These are phyloP conservation scores for Triops cancriformis DNA, from an alignment of 1,140 invertebrate species.

Conservation along the genomic window DNA sequence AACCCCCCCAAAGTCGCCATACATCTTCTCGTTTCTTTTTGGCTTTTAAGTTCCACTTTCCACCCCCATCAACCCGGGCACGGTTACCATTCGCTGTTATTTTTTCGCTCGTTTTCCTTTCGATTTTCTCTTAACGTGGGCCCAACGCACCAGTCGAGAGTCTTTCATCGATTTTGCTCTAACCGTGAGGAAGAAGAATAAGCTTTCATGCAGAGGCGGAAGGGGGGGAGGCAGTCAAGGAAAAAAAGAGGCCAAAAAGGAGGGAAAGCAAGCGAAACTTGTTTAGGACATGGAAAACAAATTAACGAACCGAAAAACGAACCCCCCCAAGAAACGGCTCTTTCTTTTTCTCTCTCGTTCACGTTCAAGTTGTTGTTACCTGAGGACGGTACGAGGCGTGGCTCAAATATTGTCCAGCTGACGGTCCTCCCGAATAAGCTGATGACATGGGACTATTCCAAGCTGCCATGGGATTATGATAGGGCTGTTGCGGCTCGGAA, in stretches of 20 bases:
- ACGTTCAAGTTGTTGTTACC: neutral
- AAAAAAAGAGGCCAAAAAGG: neutral
- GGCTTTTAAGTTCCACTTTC: neutral
- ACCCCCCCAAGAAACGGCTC: neutral
- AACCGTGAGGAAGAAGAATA: neutral
- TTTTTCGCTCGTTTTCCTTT: neutral
- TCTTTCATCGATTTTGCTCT: conserved; percentile 7
- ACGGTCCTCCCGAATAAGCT: neutral
- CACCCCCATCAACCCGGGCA: conserved; percentile 3
- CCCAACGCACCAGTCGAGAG: neutral
- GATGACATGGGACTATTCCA: conserved; percentile 2
- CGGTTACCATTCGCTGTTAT: neutral
- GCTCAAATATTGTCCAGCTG: neutral
- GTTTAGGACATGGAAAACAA: neutral
- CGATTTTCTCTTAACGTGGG: neutral
- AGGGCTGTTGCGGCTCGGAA: conserved; percentile 24
- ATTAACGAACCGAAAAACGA: neutral
- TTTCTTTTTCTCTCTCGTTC: neutral
- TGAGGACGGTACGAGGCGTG: conserved; percentile 1
- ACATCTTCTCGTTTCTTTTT: neutral
- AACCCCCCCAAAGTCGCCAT: neutral
- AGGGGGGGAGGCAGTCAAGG: too few relatives aligned
- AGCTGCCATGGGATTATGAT: conserved; percentile 25
- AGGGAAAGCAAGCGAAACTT: neutral
- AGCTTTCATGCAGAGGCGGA: neutral